These are phyloP conservation scores for Poeciliopsis occidentalis DNA, from an alignment of 2,113 vertebrate genomes.

Conservation along the genomic window DNA sequence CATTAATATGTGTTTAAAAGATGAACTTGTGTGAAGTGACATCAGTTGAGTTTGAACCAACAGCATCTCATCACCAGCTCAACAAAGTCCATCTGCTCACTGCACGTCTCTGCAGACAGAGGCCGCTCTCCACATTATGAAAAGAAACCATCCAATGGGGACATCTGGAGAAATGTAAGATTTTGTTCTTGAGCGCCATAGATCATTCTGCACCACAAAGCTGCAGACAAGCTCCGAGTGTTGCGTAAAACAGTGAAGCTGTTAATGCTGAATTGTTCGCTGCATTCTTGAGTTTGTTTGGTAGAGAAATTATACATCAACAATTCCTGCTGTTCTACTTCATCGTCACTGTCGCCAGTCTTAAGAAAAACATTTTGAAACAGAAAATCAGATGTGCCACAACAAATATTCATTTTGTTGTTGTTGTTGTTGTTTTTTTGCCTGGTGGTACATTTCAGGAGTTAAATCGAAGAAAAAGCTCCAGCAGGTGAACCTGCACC, in stretches of 20 bases:
- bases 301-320: no score
- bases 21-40: constrained; percentile 49
- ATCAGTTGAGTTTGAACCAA: constrained; percentile 61
- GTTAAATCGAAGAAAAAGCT: no score
- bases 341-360: not conserved
- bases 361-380: not conserved
- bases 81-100: constrained; percentile 37
- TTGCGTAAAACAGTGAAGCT: not conserved
- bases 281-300: no score
- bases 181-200: not conserved
- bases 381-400: no score
- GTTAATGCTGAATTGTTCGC: no score
- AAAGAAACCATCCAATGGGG: constrained; percentile 8
- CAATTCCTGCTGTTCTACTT: not conserved
- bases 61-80: constrained; percentile 57
- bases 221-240: not conserved
- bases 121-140: not conserved
- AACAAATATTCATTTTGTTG: no score
- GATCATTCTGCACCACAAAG: not conserved
- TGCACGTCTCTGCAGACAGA: constrained; percentile 54
- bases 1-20: constrained; percentile 50
- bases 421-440: no score
- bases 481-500: no score
- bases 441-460: no score
- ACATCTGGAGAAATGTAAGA: not conserved